phyloP scores from a whole-genome alignment of 30 jellyfish, hydroid and myxozoan genomes.

The Pelagia noctiluca region DNA sequence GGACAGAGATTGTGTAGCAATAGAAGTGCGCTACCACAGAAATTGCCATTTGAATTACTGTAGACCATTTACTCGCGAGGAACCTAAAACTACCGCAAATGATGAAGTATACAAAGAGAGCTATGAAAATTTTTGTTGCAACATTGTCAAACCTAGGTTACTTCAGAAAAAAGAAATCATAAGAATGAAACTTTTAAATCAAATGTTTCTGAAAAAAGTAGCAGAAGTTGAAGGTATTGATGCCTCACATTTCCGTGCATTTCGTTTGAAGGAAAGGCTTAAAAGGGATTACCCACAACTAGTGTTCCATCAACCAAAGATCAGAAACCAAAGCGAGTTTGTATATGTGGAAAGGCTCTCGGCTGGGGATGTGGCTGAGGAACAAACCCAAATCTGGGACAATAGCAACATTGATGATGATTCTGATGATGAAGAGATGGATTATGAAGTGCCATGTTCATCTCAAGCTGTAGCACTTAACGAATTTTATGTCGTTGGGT shows the following conservation, averaged over 20 bases:
- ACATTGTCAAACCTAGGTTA: constrained; percentile 1
- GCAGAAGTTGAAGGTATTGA: constrained; percentile 21
- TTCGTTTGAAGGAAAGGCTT: constrained; percentile 19
- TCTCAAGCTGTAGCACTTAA: too few species aligned
- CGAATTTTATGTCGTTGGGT: too few species aligned
- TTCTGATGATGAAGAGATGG: too few species aligned
- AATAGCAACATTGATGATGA: too few species aligned
- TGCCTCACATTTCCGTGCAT: constrained; percentile 17
- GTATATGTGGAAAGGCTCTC: constrained; percentile 25
- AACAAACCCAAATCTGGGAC: too few species aligned
- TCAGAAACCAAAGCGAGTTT: constrained; percentile 23
- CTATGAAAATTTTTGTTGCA: not conserved
- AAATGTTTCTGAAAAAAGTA: too few species aligned
- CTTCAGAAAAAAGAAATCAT: not conserved
- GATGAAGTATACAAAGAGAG: too few species aligned
- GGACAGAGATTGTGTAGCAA: constrained; percentile 23
- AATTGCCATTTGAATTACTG: not conserved
- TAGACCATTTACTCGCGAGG: constrained; percentile 15
- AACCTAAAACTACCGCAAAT: not conserved
- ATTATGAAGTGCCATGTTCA: too few species aligned
- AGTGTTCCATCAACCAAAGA: constrained; percentile 5
- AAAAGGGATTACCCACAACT: constrained; percentile 14
- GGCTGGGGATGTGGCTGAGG: constrained; percentile 37
- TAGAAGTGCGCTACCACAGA: not conserved
- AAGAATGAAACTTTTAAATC: too few species aligned